These are phyloP conservation scores for Luperina nickerlii DNA, from an alignment of 2,888 invertebrate species.

Conservation along the genomic window DNA sequence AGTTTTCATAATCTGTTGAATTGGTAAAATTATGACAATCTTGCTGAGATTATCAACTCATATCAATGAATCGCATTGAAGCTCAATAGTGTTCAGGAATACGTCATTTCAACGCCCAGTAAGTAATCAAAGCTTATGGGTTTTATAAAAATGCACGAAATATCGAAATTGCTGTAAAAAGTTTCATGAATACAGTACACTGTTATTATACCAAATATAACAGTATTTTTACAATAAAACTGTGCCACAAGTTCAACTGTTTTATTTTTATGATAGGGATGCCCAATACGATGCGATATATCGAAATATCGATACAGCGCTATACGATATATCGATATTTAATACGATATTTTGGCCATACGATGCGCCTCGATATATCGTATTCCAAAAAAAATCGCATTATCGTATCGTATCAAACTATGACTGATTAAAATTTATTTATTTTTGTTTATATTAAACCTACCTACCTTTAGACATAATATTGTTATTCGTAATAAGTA, in stretches of 20 bases:
- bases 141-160: conserved; percentile 5
- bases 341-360: too few species aligned
- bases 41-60: neutral
- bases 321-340: too few species aligned
- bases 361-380: too few species aligned
- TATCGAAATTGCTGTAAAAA: conserved; percentile 5
- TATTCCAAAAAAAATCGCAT: too few species aligned
- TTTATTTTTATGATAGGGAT: conserved; percentile 34
- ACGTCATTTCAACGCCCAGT: neutral
- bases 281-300: too few species aligned
- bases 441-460: too few species aligned
- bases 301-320: too few species aligned
- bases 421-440: too few species aligned
- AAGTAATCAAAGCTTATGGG: neutral
- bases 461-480: too few species aligned
- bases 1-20: neutral
- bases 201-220: conserved; percentile 13
- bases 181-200: conserved; percentile 3
- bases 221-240: conserved; percentile 28
- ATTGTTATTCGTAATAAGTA: too few species aligned
- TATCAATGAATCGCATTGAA: neutral
- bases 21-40: neutral
- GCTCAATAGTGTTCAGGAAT: neutral
- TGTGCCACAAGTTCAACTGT: conserved; percentile 27
- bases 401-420: too few species aligned